Conservation (phyloP, 2,797 vertebrate species). For the Trachurus trachurus region DNA sequence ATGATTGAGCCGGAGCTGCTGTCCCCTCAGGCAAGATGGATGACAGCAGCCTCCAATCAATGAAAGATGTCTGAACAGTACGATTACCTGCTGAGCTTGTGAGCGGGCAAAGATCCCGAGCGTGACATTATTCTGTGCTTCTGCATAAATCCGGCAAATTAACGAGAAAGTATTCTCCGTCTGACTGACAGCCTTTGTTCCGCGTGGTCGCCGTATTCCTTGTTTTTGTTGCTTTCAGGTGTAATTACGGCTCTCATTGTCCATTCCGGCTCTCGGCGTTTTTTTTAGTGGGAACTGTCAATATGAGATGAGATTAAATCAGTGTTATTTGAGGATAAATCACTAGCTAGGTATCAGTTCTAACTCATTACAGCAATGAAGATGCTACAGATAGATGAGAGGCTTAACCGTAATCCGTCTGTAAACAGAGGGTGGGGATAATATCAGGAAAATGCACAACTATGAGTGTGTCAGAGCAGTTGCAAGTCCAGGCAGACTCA, state of each 20-base stretch:
- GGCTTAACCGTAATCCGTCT: slow-evolving; percentile 15
- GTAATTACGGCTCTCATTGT: slow-evolving; percentile 28
- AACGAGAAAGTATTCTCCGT: slow-evolving; percentile 10
- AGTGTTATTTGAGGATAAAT: not conserved
- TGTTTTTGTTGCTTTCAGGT: slow-evolving; percentile 36
- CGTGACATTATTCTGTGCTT: not conserved
- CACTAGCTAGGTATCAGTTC: not conserved
- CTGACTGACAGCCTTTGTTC: slow-evolving; percentile 27
- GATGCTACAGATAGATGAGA: not conserved
- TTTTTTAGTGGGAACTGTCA: slow-evolving; percentile 22
- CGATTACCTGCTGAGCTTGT: slow-evolving; percentile 10
- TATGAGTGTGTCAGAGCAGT: not conserved
- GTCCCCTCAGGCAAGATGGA: slow-evolving; percentile 19
- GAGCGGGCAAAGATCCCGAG: slow-evolving; percentile 8
- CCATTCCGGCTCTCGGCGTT: not conserved
- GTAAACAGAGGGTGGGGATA: not conserved
- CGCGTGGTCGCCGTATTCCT: slow-evolving; percentile 1
- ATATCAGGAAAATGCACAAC: not conserved
- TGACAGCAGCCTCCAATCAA: slow-evolving; percentile 35
- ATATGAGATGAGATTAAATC: slow-evolving; percentile 24
- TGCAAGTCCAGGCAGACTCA: not conserved
- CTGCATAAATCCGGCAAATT: slow-evolving; percentile 27
- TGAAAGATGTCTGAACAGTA: slow-evolving; percentile 39
- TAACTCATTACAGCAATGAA: not conserved
- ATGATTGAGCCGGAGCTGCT: slow-evolving; percentile 27